phyloP scores from a whole-genome alignment of 2,113 vertebrate species.

The Heterotis niloticus region DNA sequence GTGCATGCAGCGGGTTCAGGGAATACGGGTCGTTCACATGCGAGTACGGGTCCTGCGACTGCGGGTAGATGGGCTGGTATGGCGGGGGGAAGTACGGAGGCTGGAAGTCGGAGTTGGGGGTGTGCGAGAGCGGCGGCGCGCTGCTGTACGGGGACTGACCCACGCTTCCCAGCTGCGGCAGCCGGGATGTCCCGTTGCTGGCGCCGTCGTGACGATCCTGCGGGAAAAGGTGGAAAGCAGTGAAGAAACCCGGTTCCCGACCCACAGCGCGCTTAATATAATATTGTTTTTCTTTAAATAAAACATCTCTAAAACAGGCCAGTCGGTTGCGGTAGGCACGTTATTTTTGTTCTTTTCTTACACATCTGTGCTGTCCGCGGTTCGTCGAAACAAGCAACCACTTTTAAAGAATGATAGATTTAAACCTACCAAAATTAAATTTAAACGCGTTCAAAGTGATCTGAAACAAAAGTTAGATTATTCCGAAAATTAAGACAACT shows the following conservation, averaged over 20 bases:
- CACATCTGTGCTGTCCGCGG: neutral
- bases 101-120: conserved; percentile 93
- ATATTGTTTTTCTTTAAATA: conserved; percentile 1
- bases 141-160: conserved; percentile 92
- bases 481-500: neutral
- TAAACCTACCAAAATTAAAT: too few species aligned
- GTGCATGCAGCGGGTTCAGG: conserved; percentile 91
- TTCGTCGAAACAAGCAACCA: too few species aligned
- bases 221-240: conserved; percentile 35
- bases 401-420: too few species aligned
- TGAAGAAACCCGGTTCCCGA: conserved; percentile 2
- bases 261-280: neutral
- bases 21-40: conserved; percentile 98
- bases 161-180: conserved; percentile 93
- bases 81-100: conserved; percentile 91
- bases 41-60: conserved; percentile 97
- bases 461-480: too few species aligned
- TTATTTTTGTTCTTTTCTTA: neutral
- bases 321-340: neutral
- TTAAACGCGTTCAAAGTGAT: too few species aligned
- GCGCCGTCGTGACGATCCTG: conserved; percentile 93
- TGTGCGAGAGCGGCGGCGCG: conserved; percentile 91
- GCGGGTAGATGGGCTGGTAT: conserved; percentile 94
- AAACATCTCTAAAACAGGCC: conserved; percentile 5
- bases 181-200: conserved; percentile 91